These are phyloP conservation scores for Cataglyphis cursor DNA, from an alignment of 2,888 invertebrate species.

Conservation along the genomic window DNA sequence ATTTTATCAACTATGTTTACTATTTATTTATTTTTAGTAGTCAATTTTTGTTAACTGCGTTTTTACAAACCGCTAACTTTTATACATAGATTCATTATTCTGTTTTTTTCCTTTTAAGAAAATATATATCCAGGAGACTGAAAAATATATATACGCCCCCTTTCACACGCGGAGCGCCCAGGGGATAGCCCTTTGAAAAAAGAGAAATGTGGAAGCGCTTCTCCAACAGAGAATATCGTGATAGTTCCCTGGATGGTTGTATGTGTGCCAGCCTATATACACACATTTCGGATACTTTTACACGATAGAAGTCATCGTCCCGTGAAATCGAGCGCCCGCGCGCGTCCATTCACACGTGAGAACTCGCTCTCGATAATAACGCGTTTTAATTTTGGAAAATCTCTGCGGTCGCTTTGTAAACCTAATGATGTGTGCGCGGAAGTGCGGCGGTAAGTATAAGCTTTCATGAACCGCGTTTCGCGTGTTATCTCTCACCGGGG, in stretches of 20 bases:
- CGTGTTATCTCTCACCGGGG: constrained; percentile 21
- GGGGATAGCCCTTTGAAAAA: constrained; percentile 35
- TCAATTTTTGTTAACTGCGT: neutral
- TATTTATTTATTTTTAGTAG: neutral
- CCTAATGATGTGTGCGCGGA: constrained; percentile 37
- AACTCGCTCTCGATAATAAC: constrained; percentile 49
- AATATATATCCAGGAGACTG: neutral
- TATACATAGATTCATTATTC: neutral
- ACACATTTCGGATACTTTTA: constrained; percentile 48
- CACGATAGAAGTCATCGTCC: constrained; percentile 15
- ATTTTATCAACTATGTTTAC: neutral
- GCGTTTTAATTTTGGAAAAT: constrained; percentile 64
- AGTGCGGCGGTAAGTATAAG: constrained; percentile 24
- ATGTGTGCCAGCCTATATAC: constrained; percentile 21
- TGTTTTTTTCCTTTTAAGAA: neutral
- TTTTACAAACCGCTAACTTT: neutral
- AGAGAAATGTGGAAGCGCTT: constrained; percentile 32
- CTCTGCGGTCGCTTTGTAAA: constrained; percentile 49
- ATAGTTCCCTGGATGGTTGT: constrained; percentile 36
- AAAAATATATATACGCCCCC: constrained; percentile 4
- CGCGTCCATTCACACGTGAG: constrained; percentile 43
- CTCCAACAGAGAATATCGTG: neutral
- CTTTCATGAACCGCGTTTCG: constrained; percentile 13
- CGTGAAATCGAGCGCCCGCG: constrained; percentile 46
- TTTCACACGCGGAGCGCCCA: neutral